These are phyloP conservation scores for Glaucidium brasilianum DNA, from an alignment of 2,113 vertebrate genomes.

Conservation along the genomic window DNA sequence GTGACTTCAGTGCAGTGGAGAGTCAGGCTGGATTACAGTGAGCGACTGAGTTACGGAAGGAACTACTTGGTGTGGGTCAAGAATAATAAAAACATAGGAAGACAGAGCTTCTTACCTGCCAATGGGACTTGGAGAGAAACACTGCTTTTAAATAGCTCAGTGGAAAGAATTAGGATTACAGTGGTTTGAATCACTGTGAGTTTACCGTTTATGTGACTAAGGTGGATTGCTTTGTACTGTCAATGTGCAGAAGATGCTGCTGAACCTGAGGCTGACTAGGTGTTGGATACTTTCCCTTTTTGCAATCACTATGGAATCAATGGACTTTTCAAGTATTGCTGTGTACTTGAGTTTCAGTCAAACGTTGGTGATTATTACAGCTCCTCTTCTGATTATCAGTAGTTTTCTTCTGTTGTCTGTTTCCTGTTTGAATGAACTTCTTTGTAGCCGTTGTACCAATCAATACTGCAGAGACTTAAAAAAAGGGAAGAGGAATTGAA, in stretches of 20 bases:
- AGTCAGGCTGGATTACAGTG: not conserved
- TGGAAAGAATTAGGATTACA: not conserved
- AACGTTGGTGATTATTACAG: not conserved
- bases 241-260: not conserved
- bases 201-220: not conserved
- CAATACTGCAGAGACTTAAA: not conserved
- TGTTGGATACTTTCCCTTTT: not conserved
- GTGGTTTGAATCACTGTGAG: not conserved
- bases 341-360: not conserved
- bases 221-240: not conserved
- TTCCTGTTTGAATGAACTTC: not conserved
- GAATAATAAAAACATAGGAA: not conserved
- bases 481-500: not conserved
- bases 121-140: not conserved
- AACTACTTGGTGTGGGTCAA: not conserved
- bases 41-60: not conserved
- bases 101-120: not conserved
- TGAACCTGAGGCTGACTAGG: not conserved
- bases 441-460: not conserved
- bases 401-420: not conserved
- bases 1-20: not conserved
- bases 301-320: not conserved
- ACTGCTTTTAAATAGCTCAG: not conserved
- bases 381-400: not conserved
- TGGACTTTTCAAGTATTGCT: not conserved